Base-by-base conservation (phyloP, 2,888 invertebrate genomes). In the Lochmaea capreae region DNA sequence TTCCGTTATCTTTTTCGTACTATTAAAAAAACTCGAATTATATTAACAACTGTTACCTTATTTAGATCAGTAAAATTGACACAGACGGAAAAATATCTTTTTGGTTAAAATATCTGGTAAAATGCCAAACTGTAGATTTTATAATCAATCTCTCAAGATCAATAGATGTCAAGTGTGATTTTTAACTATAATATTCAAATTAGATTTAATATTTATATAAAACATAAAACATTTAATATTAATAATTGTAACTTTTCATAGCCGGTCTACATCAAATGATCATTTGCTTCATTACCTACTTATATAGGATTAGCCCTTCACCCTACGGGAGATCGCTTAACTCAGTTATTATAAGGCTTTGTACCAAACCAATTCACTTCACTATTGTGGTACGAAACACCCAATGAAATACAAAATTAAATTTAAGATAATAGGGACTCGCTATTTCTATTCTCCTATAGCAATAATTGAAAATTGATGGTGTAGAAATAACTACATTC, bases 301-400 rank as follows among this genome's bases (percentile, higher is more conserved):
- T 79, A 79, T 72, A 65, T 73, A 65, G 77, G 81, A 81, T 74
- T 79, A 71, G 77, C 77, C 73, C 77, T 77, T 75, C 72, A 81
- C 84, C 83, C 85, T 84, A 84, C 84, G 84, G 84, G 84, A 84
- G 84, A 85, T 83, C 83, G 82, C 84, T 84, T 84, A 84, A 84
- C 80, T 82, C 81, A 82, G 83, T 84, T 61, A 61, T 61, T 61
- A 16, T 9, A 16, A n/a, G 16, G 39, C 61, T 39, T 61, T 61
- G 39, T 39, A 39, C 33, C 39, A 85, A 84, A 83, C 80, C 82
- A 76, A 77, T 76, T 77, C 77, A 74, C 75, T 65, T 74, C 74
- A 77, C 16, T 75, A 67, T 65, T 42, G 57, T 18, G 43, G n/a
- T 61, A n/a, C 39, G n/a, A 61, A 16, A 61, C 33, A 16, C 39